A percentile compares a stretch with the other conserved stretches of the same genome.
These are phyloP conservation scores for Aphidius gifuensis DNA, from an alignment of 1,140 invertebrate species.

Conservation along the genomic window DNA sequence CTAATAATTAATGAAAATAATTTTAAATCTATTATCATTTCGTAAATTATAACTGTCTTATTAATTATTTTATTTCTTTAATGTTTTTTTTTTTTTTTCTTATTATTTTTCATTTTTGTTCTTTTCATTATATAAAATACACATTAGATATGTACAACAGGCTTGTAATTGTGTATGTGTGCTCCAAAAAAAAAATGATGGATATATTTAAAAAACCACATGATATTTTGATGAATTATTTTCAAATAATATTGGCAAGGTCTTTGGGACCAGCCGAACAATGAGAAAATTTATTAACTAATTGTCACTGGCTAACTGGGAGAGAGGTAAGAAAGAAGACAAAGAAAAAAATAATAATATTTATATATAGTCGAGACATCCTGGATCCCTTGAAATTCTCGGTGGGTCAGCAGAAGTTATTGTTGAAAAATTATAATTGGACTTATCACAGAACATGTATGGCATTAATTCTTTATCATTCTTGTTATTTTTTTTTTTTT, in stretches of 20 bases:
- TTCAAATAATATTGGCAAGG: not conserved
- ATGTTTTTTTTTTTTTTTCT: not conserved
- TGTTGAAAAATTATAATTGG: constrained; percentile 55
- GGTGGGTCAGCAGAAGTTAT: constrained; percentile 44
- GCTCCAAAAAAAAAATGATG: not conserved
- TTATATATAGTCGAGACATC: constrained; percentile 1
- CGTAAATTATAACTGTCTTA: constrained; percentile 12
- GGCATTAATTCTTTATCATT: constrained; percentile 56
- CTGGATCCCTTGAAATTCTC: not conserved
- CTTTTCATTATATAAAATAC: constrained; percentile 18
- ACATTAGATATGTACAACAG: constrained; percentile 26
- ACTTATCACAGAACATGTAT: constrained; percentile 61
- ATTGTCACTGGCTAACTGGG: constrained; percentile 42
- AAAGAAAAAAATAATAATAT: constrained; percentile 19
- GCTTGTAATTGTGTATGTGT: constrained; percentile 1
- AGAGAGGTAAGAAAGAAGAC: constrained; percentile 34
- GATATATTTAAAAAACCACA: too few relatives aligned
- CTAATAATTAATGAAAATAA: constrained; percentile 2
- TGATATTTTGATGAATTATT: too few relatives aligned
- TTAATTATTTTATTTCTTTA: too few relatives aligned
- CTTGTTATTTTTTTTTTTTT: constrained; percentile 31
- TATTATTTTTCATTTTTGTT: constrained; percentile 1
- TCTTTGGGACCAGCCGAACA: constrained; percentile 43
- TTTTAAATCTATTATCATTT: constrained; percentile 4
- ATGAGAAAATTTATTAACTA: constrained; percentile 34